These are phyloP conservation scores for Rosalia funebris DNA, from an alignment of 2,888 invertebrate species.

Conservation along the genomic window DNA sequence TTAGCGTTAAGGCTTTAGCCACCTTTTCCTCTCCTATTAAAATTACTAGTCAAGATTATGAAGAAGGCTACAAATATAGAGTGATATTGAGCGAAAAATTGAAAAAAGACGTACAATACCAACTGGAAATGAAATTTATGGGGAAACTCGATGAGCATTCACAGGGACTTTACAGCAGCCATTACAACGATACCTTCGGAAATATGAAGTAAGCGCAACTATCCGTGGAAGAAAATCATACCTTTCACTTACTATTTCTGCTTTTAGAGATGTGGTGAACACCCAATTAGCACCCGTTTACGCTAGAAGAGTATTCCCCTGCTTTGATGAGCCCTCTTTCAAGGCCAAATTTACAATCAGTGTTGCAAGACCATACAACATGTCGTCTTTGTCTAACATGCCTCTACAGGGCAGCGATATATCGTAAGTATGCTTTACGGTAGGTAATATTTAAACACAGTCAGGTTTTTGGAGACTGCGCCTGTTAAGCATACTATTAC, in stretches of 20 bases:
- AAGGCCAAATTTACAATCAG: conserved; percentile 81
- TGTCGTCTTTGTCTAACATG: conserved; percentile 75
- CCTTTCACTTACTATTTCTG: background rate
- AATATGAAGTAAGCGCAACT: conserved; percentile 37
- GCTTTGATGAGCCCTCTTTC: conserved; percentile 86
- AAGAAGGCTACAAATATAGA: conserved; percentile 58
- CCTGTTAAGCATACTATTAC: too few species aligned
- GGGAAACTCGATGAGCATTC: conserved; percentile 68
- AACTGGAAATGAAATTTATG: conserved; percentile 66
- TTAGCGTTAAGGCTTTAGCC: conserved; percentile 50
- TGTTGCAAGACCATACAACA: conserved; percentile 68
- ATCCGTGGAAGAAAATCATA: background rate
- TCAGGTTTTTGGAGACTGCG: background rate
- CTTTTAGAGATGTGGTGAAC: conserved; percentile 75
- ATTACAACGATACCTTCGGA: conserved; percentile 60
- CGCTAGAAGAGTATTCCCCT: conserved; percentile 85
- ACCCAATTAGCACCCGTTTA: conserved; percentile 85
- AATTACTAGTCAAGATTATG: conserved; percentile 56
- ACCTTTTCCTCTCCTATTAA: conserved; percentile 52
- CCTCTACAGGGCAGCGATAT: conserved; percentile 62
- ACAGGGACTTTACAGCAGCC: conserved; percentile 70
- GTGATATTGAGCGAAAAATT: conserved; percentile 60
- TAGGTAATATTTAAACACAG: too few species aligned
- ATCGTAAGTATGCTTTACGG: too few species aligned
- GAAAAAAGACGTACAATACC: conserved; percentile 58